Conservation (phyloP, 2,113 vertebrate genomes). For the Cephalopterus ornatus region DNA sequence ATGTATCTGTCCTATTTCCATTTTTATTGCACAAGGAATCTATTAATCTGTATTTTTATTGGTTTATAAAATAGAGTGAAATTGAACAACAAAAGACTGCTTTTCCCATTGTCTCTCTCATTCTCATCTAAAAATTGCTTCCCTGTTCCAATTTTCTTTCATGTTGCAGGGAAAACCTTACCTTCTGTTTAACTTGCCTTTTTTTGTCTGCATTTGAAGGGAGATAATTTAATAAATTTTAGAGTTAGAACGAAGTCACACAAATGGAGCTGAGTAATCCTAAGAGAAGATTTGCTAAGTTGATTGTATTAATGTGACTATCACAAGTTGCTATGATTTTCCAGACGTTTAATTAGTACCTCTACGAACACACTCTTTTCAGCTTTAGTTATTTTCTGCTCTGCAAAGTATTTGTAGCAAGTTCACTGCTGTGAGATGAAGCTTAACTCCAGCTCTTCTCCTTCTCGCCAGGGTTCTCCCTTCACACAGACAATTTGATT, state of each 20-base stretch:
- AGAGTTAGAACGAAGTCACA: neutral
- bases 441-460: neutral
- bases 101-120: neutral
- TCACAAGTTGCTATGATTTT: neutral
- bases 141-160: neutral
- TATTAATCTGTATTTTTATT: constrained; percentile 24
- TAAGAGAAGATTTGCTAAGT: neutral
- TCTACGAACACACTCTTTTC: neutral
- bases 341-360: neutral
- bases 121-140: neutral
- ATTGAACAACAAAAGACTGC: neutral
- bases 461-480: neutral
- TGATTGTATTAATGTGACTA: neutral
- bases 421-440: neutral
- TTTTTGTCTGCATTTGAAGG: neutral
- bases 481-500: neutral
- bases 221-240: neutral
- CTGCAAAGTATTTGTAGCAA: accelerated
- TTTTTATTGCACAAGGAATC: constrained; percentile 20
- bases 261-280: neutral
- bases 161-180: neutral
- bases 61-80: constrained; percentile 4
- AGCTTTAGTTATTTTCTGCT: neutral
- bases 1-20: neutral
- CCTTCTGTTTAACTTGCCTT: neutral